These are phyloP conservation scores for Acanthochromis polyacanthus DNA, from an alignment of 2,113 vertebrate genomes.

Conservation along the genomic window DNA sequence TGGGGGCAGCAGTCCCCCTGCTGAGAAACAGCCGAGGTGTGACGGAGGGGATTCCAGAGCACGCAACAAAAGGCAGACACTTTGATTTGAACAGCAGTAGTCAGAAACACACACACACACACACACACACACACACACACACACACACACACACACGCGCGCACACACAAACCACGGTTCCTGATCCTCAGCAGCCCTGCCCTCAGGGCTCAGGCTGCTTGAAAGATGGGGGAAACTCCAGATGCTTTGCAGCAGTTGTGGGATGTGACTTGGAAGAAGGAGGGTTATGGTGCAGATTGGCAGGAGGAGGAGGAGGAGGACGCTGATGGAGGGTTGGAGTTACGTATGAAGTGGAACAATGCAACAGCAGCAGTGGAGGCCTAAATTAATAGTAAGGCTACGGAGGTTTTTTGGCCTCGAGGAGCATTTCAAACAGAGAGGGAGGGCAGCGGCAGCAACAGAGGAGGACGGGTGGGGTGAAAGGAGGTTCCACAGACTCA, in stretches of 20 bases:
- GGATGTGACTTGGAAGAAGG: conserved; percentile 48
- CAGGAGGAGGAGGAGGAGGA: conserved; percentile 61
- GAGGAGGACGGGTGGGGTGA: conserved; percentile 48
- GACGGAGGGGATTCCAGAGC: conserved; percentile 77
- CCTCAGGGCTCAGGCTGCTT: conserved; percentile 71
- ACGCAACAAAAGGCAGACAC: conserved; percentile 81
- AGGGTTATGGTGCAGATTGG: conserved; percentile 48
- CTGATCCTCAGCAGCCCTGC: conserved; percentile 66
- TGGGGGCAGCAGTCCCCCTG: conserved; percentile 35
- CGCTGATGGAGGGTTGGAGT: conserved; percentile 63
- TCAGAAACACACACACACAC: conserved; percentile 39
- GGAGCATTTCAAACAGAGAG: conserved; percentile 32
- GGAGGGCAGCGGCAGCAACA: conserved; percentile 30
- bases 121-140: conserved; percentile 31
- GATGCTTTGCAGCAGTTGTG: conserved; percentile 81
- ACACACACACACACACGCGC: conserved; percentile 37
- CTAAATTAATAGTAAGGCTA: conserved; percentile 66
- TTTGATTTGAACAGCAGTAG: conserved; percentile 77
- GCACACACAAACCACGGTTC: conserved; percentile 50
- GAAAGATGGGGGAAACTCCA: conserved; percentile 71
- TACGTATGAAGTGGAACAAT: conserved; percentile 67
- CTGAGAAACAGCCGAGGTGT: conserved; percentile 73
- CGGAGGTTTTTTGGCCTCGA: conserved; percentile 45
- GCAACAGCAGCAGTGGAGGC: conserved; percentile 49
- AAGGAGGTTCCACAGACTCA: conserved; percentile 51